Evolutionary conservation across 2,888 invertebrate species (phyloP).

Genomic region (Blastobasis lacticolella): DNA sequence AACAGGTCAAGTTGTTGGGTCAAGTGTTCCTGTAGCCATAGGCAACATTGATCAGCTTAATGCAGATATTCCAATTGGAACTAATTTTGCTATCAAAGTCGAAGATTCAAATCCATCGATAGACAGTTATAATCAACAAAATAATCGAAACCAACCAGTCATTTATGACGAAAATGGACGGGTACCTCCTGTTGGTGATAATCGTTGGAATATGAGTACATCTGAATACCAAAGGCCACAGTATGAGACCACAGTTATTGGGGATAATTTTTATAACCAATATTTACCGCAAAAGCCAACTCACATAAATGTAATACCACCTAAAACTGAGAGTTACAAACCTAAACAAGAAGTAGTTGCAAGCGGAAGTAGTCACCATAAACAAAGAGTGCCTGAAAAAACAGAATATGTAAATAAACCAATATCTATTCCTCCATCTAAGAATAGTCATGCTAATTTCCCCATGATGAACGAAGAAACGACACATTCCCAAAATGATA

Average conservation of each 20-base stretch:
- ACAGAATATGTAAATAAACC: conserved; percentile 15
- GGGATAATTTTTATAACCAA: conserved; percentile 19
- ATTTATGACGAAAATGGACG: conserved; percentile 29
- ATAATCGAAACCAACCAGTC: conserved; percentile 30
- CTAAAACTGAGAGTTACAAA: too few species aligned
- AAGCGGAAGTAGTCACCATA: not conserved
- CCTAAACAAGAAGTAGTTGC: too few species aligned
- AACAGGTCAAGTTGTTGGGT: conserved; percentile 45
- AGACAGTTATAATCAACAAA: conserved; percentile 37
- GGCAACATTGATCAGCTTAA: conserved; percentile 46
- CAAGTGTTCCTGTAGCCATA: conserved; percentile 51
- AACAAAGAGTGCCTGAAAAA: conserved; percentile 2
- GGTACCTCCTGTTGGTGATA: conserved; percentile 39
- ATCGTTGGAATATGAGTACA: conserved; percentile 54
- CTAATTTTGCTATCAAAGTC: conserved; percentile 65
- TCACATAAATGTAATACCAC: not conserved
- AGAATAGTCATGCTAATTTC: conserved; percentile 68
- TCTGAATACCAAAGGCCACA: conserved; percentile 14
- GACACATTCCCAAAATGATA: conserved; percentile 17
- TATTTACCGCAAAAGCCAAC: conserved; percentile 15
- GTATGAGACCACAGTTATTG: conserved; percentile 20
- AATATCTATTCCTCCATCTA: conserved; percentile 26
- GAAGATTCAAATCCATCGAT: conserved; percentile 42
- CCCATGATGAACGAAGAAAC: conserved; percentile 54
- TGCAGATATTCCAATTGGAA: conserved; percentile 64